Conservation (phyloP, 2,888 invertebrate species). For the Parnassius glacialis region DNA sequence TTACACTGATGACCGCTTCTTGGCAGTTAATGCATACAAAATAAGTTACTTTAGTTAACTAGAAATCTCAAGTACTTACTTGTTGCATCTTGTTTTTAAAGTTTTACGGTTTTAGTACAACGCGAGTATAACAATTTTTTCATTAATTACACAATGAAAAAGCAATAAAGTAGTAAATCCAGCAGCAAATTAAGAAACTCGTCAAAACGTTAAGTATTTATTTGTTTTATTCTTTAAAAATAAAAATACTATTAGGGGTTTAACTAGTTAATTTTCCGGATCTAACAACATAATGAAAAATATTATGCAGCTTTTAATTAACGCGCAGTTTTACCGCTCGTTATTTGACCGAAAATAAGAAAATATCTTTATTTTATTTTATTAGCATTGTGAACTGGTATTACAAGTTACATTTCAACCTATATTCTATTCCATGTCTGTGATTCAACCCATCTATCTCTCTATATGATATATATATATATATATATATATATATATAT, state of each 20-base stretch:
- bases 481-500: too few relatives aligned
- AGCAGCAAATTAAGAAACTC: background rate
- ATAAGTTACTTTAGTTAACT: constrained; percentile 7
- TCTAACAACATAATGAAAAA: background rate
- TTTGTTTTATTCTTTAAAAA: background rate
- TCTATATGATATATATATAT: too few relatives aligned
- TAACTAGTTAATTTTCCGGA: background rate
- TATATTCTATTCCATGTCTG: too few relatives aligned
- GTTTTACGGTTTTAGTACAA: too few relatives aligned
- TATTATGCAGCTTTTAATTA: background rate
- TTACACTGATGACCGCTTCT: constrained; percentile 11
- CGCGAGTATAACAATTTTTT: too few relatives aligned
- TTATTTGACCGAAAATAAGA: too few relatives aligned
- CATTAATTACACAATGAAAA: background rate
- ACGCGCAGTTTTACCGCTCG: background rate
- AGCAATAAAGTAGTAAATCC: background rate
- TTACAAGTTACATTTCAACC: too few relatives aligned
- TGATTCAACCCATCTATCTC: too few relatives aligned
- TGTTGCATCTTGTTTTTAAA: background rate
- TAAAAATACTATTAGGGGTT: background rate
- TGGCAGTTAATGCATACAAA: constrained; percentile 17
- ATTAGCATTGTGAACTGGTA: too few relatives aligned
- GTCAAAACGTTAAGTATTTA: background rate
- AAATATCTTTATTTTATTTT: too few relatives aligned
- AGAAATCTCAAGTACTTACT: constrained; percentile 1